Base-by-base conservation (phyloP, 23 tunicate genomes). In the Phallusia fumigata region DNA sequence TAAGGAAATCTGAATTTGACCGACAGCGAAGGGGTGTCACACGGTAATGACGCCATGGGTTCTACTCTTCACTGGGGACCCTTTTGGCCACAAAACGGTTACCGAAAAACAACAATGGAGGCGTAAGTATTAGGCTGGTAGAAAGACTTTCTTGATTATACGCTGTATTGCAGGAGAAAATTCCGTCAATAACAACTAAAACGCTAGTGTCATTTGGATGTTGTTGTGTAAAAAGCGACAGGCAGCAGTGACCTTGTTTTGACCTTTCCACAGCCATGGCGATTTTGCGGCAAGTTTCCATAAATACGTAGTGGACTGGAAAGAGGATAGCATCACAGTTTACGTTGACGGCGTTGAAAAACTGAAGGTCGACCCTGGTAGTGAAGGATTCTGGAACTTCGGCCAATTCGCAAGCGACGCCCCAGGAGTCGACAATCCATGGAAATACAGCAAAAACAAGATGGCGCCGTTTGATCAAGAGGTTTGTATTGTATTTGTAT, bases 31-130 rank as follows among this genome's bases (percentile, higher is more conserved):
- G 95, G 88, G 32, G 86, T 84, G 11, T 92, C 97, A 18, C 87
- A 92, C 52, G 99, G 99, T 21, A 82, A 86, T 44, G 95, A 95
- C 77, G 89, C 90, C 19, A 44, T 95, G 50, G 99, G 99, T 13
- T 73, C 86, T 33, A 95, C 99, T 18, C 73, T 95, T 51, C 99
- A 95, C 75, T 95, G 99, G 99, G 99, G 99, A 73, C 99, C 99
- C 5, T 87, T 64, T 78, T 88, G 95, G 95, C 95, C 91, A 18
- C 32, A 86, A 10, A 95, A 95, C 78, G 95, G 91, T 31, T 95
- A 86, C 77, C 35, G 52, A 13, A 79, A 82, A 52, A 95, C 99
- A 19, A 88, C 92, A 12, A 72, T 53, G 30, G 89, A 88, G 84
- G 76, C 31, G 97, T 92, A 88, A 88, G 87, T 40, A 40, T 40